These are phyloP conservation scores for Formica aserva DNA, from an alignment of 2,888 invertebrate species.

Conservation along the genomic window DNA sequence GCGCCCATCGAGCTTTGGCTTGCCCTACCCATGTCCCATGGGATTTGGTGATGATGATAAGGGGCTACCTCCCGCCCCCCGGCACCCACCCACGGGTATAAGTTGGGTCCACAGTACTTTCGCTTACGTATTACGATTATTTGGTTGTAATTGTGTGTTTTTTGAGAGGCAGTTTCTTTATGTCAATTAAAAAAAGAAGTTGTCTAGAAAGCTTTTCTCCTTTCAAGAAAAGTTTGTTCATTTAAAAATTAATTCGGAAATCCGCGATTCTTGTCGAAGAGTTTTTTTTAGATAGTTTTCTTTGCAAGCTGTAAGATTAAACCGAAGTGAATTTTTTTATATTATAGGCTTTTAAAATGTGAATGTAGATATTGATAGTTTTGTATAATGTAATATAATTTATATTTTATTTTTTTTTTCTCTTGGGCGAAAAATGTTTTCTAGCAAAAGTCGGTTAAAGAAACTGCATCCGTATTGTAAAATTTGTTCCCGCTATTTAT, in stretches of 20 bases:
- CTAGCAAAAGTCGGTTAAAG: conserved; percentile 61
- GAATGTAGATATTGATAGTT: not conserved
- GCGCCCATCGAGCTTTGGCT: conserved; percentile 83
- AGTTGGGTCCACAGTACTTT: conserved; percentile 86
- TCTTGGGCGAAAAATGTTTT: not conserved
- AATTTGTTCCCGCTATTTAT: conserved; percentile 71
- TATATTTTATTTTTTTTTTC: not conserved
- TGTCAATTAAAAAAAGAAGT: not conserved
- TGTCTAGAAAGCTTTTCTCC: not conserved
- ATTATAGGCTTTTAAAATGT: not conserved
- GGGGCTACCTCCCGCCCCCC: conserved; percentile 84
- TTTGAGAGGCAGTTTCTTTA: conserved; percentile 73
- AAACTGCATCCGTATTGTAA: conserved; percentile 70
- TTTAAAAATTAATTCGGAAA: not conserved
- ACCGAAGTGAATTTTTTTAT: not conserved
- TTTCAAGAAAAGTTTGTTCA: not conserved
- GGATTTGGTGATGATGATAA: conserved; percentile 83
- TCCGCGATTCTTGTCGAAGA: conserved; percentile 1
- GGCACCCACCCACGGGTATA: conserved; percentile 85
- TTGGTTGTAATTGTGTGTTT: conserved; percentile 64
- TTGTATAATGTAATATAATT: not conserved
- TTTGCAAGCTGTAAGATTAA: not conserved
- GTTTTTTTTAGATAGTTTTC: not conserved
- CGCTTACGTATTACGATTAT: conserved; percentile 81
- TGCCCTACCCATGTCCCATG: conserved; percentile 85